These are phyloP conservation scores for Drosophila pandora DNA, from an alignment of 1,140 invertebrate species.

Conservation along the genomic window DNA sequence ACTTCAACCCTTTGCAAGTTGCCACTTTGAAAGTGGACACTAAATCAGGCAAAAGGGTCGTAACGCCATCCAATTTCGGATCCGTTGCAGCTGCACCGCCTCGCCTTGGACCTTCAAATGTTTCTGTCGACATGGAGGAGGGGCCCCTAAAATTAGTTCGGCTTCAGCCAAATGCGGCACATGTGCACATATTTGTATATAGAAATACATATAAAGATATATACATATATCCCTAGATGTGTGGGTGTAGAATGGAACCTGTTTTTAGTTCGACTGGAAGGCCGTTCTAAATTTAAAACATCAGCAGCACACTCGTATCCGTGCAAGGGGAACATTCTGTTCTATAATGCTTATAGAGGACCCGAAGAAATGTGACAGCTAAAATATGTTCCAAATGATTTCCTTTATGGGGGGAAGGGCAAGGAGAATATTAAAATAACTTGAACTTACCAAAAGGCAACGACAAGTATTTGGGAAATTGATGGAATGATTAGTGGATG, in stretches of 20 bases:
- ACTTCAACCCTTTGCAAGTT: constrained; percentile 18
- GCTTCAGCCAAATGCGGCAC: constrained; percentile 31
- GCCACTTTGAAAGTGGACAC: constrained; percentile 36
- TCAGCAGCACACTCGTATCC: constrained; percentile 6
- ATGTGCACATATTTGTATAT: constrained; percentile 11
- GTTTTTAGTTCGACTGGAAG: constrained; percentile 55
- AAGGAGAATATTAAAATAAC: constrained; percentile 4
- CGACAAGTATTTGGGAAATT: constrained; percentile 28
- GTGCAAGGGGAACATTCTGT: constrained; percentile 30
- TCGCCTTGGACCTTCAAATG: constrained; percentile 61
- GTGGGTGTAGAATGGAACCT: constrained; percentile 49
- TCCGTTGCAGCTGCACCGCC: constrained; percentile 58
- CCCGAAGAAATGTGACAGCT: constrained; percentile 49
- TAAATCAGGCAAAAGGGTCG: constrained; percentile 35
- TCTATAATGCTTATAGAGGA: constrained; percentile 34
- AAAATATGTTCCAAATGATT: constrained; percentile 36
- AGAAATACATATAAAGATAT: background rate
- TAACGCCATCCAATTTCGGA: constrained; percentile 49
- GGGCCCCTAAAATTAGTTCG: constrained; percentile 53
- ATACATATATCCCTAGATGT: constrained; percentile 7
- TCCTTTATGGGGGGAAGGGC: background rate
- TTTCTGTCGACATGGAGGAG: constrained; percentile 6
- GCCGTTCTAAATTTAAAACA: constrained; percentile 59
- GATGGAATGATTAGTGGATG: constrained; percentile 10
- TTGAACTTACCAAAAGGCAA: background rate